Evolutionary conservation across 2,797 vertebrate genomes (phyloP).

Genomic region (Yasuhikotakia modesta): DNA sequence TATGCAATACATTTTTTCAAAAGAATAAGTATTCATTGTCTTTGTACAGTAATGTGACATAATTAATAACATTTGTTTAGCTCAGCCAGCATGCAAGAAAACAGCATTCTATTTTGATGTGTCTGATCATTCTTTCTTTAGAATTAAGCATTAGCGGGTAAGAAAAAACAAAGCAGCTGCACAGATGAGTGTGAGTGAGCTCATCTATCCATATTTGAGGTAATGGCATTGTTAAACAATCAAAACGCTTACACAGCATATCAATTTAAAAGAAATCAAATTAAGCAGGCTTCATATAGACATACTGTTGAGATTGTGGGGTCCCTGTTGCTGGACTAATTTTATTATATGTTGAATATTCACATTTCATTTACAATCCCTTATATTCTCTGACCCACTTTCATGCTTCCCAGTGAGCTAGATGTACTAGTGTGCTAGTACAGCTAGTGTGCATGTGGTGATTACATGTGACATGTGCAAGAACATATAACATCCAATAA

Average conservation of each 20-base stretch:
- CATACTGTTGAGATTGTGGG: conserved; percentile 55
- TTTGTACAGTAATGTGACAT: conserved; percentile 20
- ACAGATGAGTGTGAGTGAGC: conserved; percentile 60
- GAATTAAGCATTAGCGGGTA: background rate
- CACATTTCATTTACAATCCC: conserved; percentile 63
- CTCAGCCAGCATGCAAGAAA: background rate
- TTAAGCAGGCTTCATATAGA: conserved; percentile 40
- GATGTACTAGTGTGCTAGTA: too few relatives aligned
- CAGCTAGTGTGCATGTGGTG: conserved; percentile 20
- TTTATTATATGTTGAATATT: conserved; percentile 61
- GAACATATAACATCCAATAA: conserved; percentile 12
- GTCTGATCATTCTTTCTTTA: conserved; percentile 12
- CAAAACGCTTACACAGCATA: conserved; percentile 5
- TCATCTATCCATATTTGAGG: conserved; percentile 51
- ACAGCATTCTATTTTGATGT: background rate
- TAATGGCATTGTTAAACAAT: conserved; percentile 49
- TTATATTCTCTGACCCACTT: conserved; percentile 58
- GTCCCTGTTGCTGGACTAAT: conserved; percentile 63
- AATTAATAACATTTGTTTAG: conserved; percentile 46
- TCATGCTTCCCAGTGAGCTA: conserved; percentile 16
- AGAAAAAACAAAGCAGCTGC: conserved; percentile 46
- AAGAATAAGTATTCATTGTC: background rate
- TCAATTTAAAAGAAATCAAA: conserved; percentile 39
- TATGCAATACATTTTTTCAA: too few relatives aligned
- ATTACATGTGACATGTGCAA: background rate